Percentiles rank a stretch among this genome's conserved stretches.
These are phyloP conservation scores for Sebastes alutus DNA, from an alignment of 2,797 vertebrate species.

Conservation along the genomic window DNA sequence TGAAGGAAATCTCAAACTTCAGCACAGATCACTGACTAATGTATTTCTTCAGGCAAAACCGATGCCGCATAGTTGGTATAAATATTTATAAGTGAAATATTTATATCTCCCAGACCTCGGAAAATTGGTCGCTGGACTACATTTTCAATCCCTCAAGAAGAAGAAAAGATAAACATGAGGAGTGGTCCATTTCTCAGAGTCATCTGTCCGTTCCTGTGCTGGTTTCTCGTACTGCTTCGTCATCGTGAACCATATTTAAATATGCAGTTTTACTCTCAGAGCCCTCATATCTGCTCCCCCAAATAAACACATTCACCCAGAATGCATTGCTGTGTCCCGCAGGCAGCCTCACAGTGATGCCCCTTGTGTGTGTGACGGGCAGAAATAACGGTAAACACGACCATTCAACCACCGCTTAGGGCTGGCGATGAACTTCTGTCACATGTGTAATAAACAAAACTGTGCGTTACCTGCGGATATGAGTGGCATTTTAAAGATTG, in stretches of 20 bases:
- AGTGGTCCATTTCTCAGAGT: not conserved
- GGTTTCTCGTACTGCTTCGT: not conserved
- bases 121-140: conserved; percentile 54
- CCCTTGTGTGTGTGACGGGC: conserved; percentile 5
- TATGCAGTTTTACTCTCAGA: conserved; percentile 1
- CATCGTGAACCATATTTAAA: not conserved
- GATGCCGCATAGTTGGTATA: conserved; percentile 59
- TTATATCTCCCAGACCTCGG: conserved; percentile 55
- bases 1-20: conserved; percentile 28
- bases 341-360: conserved; percentile 19
- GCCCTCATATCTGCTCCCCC: not conserved
- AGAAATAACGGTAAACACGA: conserved; percentile 37
- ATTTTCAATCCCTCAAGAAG: conserved; percentile 43
- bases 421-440: conserved; percentile 58
- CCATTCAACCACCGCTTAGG: conserved; percentile 36
- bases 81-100: conserved; percentile 76
- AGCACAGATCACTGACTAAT: conserved; percentile 67
- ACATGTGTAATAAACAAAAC: conserved; percentile 43
- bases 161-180: conserved; percentile 21
- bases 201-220: not conserved
- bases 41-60: conserved; percentile 55
- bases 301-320: conserved; percentile 32
- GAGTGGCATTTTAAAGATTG: conserved; percentile 47
- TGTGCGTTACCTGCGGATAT: conserved; percentile 40
- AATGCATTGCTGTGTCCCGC: conserved; percentile 32